phyloP scores from a whole-genome alignment of 2,888 invertebrate species.

The Parasteatoda lunata region DNA sequence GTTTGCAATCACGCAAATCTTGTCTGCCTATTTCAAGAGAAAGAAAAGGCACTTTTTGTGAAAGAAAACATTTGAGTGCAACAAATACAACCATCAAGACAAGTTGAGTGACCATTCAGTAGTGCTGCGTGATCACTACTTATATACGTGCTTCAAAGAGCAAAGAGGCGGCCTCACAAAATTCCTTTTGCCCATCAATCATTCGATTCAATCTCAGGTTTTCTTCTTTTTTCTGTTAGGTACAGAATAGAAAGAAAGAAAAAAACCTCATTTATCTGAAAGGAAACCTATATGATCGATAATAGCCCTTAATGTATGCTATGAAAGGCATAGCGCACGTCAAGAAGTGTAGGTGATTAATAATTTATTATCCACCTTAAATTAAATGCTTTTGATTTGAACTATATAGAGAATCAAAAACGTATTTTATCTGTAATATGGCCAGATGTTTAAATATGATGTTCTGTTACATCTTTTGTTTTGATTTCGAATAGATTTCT shows the following conservation, averaged over 20 bases:
- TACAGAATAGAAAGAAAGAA: background rate
- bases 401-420: too few species aligned
- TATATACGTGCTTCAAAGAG: background rate
- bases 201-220: conserved; percentile 42
- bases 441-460: too few species aligned
- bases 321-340: too few species aligned
- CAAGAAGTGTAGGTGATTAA: too few species aligned
- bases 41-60: background rate
- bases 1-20: background rate
- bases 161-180: conserved; percentile 23
- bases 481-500: too few species aligned
- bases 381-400: too few species aligned
- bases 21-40: background rate
- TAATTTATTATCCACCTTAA: too few species aligned
- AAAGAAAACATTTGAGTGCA: background rate
- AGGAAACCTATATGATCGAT: background rate
- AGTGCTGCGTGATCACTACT: background rate
- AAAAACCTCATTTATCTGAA: background rate
- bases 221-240: conserved; percentile 15
- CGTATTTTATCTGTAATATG: too few species aligned
- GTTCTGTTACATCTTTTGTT: too few species aligned
- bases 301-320: background rate
- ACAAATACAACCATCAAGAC: background rate
- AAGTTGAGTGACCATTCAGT: background rate
- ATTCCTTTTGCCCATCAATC: conserved; percentile 40